phyloP scores from a whole-genome alignment of 1,140 invertebrate species.

The Pseudomyrmex sp. region DNA sequence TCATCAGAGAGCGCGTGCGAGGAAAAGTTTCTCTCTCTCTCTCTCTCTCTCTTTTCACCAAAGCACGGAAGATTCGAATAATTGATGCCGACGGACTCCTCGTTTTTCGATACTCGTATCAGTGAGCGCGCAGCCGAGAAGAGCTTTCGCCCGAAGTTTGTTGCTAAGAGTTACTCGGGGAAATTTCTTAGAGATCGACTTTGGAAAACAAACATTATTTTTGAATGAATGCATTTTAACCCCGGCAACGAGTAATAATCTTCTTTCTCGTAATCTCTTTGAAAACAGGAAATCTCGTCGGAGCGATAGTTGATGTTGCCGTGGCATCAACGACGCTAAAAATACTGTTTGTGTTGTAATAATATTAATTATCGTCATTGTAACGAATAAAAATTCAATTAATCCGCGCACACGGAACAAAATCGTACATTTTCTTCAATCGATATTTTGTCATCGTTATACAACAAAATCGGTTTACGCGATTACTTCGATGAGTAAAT shows the following conservation, averaged over 20 bases:
- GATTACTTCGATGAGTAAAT: constrained; percentile 65
- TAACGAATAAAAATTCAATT: neutral
- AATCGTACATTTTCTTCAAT: neutral
- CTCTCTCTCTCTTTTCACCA: no score
- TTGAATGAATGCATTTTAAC: constrained; percentile 46
- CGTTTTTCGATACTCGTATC: constrained; percentile 34
- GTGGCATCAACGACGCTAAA: neutral
- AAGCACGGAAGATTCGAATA: constrained; percentile 33
- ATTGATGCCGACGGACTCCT: constrained; percentile 42
- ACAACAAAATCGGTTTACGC: neutral
- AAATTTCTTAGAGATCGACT: constrained; percentile 45
- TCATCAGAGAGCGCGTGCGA: neutral
- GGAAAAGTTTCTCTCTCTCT: constrained; percentile 7
- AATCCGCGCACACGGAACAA: no score
- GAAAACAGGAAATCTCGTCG: neutral
- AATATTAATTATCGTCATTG: neutral
- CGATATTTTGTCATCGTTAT: constrained; percentile 20
- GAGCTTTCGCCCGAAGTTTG: constrained; percentile 24
- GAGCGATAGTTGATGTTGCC: neutral
- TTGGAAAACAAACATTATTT: constrained; percentile 49
- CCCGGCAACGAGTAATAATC: constrained; percentile 12
- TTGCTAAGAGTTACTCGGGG: constrained; percentile 35
- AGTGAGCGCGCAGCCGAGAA: constrained; percentile 2
- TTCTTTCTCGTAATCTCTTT: constrained; percentile 24
- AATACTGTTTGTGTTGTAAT: neutral